These are phyloP conservation scores for Nemoura dubitans DNA, from an alignment of 2,888 invertebrate genomes.

Conservation along the genomic window DNA sequence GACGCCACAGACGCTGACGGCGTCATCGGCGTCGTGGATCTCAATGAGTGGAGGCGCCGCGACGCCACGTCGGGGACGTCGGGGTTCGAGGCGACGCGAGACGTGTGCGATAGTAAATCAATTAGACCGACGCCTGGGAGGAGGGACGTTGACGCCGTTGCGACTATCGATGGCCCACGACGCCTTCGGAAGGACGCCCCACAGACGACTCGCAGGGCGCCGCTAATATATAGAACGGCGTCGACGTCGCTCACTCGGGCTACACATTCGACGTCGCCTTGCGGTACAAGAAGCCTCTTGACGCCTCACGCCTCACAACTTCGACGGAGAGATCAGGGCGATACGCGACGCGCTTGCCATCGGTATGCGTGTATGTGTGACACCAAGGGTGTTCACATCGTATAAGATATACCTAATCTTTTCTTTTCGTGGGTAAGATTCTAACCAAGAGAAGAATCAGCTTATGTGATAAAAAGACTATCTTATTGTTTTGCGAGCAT, in stretches of 20 bases:
- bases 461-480: no score
- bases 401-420: no score
- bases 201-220: background rate
- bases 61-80: background rate
- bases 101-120: background rate
- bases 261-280: background rate
- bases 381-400: no score
- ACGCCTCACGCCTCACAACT: no score
- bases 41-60: conserved; percentile 5
- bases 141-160: background rate
- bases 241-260: background rate
- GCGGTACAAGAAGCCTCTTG: no score
- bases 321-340: background rate
- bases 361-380: no score
- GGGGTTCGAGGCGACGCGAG: background rate
- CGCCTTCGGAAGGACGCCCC: background rate
- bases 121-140: background rate
- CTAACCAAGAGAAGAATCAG: no score
- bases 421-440: no score
- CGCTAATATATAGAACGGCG: background rate
- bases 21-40: background rate
- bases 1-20: background rate
- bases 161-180: background rate
- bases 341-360: background rate
- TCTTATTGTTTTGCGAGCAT: no score